Evolutionary conservation across 2,888 invertebrate genomes (phyloP).

Genomic region (Melanchra persicariae): DNA sequence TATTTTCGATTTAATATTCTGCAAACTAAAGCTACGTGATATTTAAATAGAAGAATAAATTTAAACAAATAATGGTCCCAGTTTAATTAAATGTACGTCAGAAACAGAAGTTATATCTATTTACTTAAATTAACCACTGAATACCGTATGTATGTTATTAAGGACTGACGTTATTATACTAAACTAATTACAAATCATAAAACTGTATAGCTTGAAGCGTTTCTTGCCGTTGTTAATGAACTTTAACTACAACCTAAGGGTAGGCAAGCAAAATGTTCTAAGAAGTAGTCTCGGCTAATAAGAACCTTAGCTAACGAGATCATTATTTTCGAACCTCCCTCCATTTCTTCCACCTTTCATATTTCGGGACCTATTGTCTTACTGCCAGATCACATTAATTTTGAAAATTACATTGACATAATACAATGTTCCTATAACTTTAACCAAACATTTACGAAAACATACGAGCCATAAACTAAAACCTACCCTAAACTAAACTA

Average conservation of each 20-base stretch:
- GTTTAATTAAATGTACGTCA: background rate
- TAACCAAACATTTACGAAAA: background rate
- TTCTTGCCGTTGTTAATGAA: background rate
- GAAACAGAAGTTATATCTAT: background rate
- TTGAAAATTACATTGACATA: background rate
- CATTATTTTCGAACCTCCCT: too few relatives aligned
- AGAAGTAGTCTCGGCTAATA: too few relatives aligned
- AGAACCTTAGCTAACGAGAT: background rate
- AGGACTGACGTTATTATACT: background rate
- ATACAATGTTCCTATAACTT: background rate
- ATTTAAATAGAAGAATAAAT: background rate
- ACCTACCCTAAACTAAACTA: background rate
- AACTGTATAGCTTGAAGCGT: background rate
- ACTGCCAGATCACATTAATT: background rate
- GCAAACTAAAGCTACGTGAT: background rate
- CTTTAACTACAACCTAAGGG: background rate
- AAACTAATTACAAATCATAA: background rate
- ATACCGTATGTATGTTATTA: background rate
- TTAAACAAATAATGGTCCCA: too few relatives aligned
- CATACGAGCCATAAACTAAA: background rate
- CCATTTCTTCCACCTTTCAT: background rate
- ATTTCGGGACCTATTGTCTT: background rate
- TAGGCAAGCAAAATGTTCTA: background rate
- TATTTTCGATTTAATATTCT: slow-evolving; percentile 8
- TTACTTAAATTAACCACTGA: background rate